phyloP scores from a whole-genome alignment of 2,888 invertebrate genomes.

The Tetragnatha montana region DNA sequence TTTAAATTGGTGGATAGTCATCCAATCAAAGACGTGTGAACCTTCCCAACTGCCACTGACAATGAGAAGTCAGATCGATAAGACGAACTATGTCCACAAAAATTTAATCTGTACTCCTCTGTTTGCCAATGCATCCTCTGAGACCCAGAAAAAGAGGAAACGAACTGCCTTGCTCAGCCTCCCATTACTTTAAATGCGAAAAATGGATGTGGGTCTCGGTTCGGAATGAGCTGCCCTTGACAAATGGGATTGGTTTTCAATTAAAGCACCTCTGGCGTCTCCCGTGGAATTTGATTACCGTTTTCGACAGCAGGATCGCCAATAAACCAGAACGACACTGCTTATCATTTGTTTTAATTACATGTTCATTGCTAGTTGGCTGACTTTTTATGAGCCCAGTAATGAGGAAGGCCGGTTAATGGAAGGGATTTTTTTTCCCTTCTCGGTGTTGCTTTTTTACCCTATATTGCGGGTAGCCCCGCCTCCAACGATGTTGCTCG shows the following conservation, averaged over 20 bases:
- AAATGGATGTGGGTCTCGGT: constrained; percentile 7
- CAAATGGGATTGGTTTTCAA: constrained; percentile 47
- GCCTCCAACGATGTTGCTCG: background rate
- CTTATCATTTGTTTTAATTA: constrained; percentile 56
- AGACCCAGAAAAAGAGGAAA: background rate
- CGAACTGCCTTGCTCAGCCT: background rate
- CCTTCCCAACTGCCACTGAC: too few relatives aligned
- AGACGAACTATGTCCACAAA: too few relatives aligned
- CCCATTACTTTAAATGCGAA: constrained; percentile 30
- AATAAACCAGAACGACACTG: constrained; percentile 33
- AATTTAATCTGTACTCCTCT: too few relatives aligned
- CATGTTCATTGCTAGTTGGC: constrained; percentile 33
- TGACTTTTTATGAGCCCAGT: background rate
- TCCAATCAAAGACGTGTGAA: too few relatives aligned
- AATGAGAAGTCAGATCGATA: too few relatives aligned
- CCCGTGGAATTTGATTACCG: constrained; percentile 26
- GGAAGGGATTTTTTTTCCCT: background rate
- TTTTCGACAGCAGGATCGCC: background rate
- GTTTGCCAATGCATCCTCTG: background rate
- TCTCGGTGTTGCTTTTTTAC: background rate
- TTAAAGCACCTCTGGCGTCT: constrained; percentile 16
- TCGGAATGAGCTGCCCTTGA: constrained; percentile 34
- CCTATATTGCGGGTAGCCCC: background rate
- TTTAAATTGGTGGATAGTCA: too few relatives aligned
- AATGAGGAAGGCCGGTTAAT: background rate